These are phyloP conservation scores for Ooceraea biroi DNA, from an alignment of 1,140 invertebrate species.

Conservation along the genomic window DNA sequence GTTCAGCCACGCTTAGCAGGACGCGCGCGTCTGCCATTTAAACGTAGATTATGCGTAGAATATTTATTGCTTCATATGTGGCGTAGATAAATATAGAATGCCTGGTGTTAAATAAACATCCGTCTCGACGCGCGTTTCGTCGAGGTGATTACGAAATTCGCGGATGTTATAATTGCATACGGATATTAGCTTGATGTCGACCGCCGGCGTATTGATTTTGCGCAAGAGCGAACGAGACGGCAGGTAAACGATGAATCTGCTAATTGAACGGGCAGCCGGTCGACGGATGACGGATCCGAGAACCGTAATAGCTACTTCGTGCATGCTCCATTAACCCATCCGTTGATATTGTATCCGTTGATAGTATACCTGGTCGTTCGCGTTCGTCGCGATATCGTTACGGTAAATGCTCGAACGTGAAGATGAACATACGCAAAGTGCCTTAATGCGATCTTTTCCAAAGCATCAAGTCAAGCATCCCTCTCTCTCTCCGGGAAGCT, in stretches of 20 bases:
- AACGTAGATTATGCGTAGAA: slow-evolving; percentile 5
- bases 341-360: slow-evolving; percentile 32
- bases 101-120: slow-evolving; percentile 31
- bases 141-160: slow-evolving; percentile 23
- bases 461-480: slow-evolving; percentile 6
- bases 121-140: slow-evolving; percentile 1
- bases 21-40: not conserved
- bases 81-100: slow-evolving; percentile 34
- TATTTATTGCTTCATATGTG: slow-evolving; percentile 1
- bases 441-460: not conserved
- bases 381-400: slow-evolving; percentile 23
- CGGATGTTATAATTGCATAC: slow-evolving; percentile 42
- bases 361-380: slow-evolving; percentile 28
- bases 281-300: slow-evolving; percentile 68
- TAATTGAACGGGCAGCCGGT: slow-evolving; percentile 81
- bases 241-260: slow-evolving; percentile 80
- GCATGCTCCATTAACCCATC: slow-evolving; percentile 58
- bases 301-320: slow-evolving; percentile 39
- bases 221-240: slow-evolving; percentile 66
- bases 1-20: not conserved
- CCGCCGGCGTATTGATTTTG: slow-evolving; percentile 41
- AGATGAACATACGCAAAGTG: not conserved
- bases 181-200: slow-evolving; percentile 16
- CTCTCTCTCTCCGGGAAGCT: too few species aligned
- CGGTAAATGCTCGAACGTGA: not conserved